Conservation (phyloP, 1,140 invertebrate species). For the Luehdorfia chinensis region DNA sequence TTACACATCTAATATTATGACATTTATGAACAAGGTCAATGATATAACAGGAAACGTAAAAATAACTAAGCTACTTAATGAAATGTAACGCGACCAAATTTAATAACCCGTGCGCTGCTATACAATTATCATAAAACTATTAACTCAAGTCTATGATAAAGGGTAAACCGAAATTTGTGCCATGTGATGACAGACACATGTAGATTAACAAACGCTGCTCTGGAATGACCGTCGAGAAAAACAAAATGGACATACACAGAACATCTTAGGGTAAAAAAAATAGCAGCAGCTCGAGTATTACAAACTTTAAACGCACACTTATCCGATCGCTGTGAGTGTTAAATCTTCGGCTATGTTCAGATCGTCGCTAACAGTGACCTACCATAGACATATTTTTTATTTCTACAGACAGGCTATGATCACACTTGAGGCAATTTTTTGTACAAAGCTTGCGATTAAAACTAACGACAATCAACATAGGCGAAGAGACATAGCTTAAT, state of each 20-base stretch:
- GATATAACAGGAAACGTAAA: slow-evolving; percentile 41
- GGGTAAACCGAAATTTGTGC: slow-evolving; percentile 18
- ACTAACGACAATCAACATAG: slow-evolving; percentile 49
- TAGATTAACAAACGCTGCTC: slow-evolving; percentile 3
- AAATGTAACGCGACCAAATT: slow-evolving; percentile 39
- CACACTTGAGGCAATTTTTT: slow-evolving; percentile 13
- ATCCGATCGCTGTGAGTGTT: slow-evolving; percentile 17
- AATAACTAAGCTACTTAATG: slow-evolving; percentile 45
- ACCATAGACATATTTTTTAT: slow-evolving; percentile 31
- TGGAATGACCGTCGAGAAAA: slow-evolving; percentile 16
- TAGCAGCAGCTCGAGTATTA: slow-evolving; percentile 36
- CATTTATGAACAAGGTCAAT: slow-evolving; percentile 58
- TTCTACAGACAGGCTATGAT: slow-evolving; percentile 28
- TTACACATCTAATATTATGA: slow-evolving; percentile 71
- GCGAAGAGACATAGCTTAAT: slow-evolving; percentile 28
- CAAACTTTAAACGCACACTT: slow-evolving; percentile 23
- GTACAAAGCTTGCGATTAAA: slow-evolving; percentile 29
- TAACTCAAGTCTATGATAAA: slow-evolving; percentile 14
- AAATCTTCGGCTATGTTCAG: slow-evolving; percentile 20
- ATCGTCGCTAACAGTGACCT: slow-evolving; percentile 24
- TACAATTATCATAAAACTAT: slow-evolving; percentile 35
- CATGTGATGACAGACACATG: slow-evolving; percentile 6
- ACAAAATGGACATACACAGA: slow-evolving; percentile 19
- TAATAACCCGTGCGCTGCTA: slow-evolving; percentile 34
- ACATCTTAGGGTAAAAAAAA: slow-evolving; percentile 12